phyloP scores from a whole-genome alignment of 2,888 invertebrate species.

The Drosophila kokeensis region DNA sequence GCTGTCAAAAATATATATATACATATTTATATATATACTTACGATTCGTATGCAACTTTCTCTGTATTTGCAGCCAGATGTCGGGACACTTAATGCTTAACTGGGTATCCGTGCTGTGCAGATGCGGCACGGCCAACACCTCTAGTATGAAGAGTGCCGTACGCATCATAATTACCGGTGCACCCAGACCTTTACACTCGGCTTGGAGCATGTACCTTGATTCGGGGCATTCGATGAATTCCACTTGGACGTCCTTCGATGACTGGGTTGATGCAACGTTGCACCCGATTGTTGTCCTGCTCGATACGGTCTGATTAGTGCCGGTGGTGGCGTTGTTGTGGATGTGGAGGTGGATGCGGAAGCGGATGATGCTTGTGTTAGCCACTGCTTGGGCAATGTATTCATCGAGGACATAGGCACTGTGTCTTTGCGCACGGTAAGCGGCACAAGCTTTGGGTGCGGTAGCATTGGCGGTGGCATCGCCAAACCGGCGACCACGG shows the following conservation, averaged over 20 bases:
- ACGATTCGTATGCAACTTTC: conserved; percentile 66
- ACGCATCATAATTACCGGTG: conserved; percentile 31
- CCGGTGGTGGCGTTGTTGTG: not conserved
- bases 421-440: not conserved
- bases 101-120: conserved; percentile 56
- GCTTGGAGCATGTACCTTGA: conserved; percentile 44
- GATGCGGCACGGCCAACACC: conserved; percentile 69
- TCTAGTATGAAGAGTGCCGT: conserved; percentile 68
- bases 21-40: conserved; percentile 6
- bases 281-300: not conserved
- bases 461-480: not conserved
- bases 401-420: not conserved
- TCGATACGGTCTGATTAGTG: not conserved
- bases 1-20: not conserved
- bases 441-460: not conserved
- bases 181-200: conserved; percentile 13
- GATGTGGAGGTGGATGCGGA: not conserved
- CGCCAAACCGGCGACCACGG: not conserved
- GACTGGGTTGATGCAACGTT: not conserved
- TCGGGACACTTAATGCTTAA: conserved; percentile 13
- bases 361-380: not conserved
- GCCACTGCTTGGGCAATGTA: not conserved
- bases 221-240: conserved; percentile 38
- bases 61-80: conserved; percentile 65
- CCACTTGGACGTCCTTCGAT: conserved; percentile 52